Evolutionary conservation across 1,140 invertebrate genomes (phyloP), one percentile per base, ranked within the genome.

Genomic region (Aphidius gifuensis): DNA sequence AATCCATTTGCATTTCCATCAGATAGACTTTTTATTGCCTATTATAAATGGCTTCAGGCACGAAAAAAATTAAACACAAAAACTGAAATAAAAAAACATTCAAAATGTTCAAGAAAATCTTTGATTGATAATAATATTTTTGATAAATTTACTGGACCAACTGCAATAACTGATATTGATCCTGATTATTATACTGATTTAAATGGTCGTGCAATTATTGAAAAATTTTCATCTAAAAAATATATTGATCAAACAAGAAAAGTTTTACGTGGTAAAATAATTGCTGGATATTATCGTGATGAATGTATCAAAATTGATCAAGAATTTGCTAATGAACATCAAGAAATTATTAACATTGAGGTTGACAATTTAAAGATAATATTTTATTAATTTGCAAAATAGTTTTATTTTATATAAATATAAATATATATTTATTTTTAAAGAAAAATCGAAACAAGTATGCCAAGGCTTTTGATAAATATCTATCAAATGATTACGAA

Each of bases 391-490:
- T 40, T 38, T 45, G 16, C 16, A 51, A 58, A 44, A 9, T 49
- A 49, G n/a, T 1, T 49, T 9, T 48, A 48, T 9, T 5, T 48
- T n/a, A 48, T 48, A 1, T 48, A n/a, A 48, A 11, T 5, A 7
- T 48, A n/a, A n/a, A n/a, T 11, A 44, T 1, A 7, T 9, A 44
- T 44, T 6, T 6, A 44, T 44, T 32, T 32, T 60, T 44, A n/a
- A 50, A 69, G 62, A 16, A 53, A 55, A 85, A 85, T 66, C 77
- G 81, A 45, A 79, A 79, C 48, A 32, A 32, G 23, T 86, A 84
- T 63, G 77, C 85, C 5, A 79, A 81, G 44, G 79, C 79, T 55
- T 88, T 89, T 66, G 86, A 88, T 68, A 81, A 85, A 59, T 88
- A 87, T 69, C 71, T 89, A 6, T 82, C 82, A 3, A 76, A 84